Base-by-base conservation (phyloP, 2,797 vertebrate genomes). In the Tangara arthus region DNA sequence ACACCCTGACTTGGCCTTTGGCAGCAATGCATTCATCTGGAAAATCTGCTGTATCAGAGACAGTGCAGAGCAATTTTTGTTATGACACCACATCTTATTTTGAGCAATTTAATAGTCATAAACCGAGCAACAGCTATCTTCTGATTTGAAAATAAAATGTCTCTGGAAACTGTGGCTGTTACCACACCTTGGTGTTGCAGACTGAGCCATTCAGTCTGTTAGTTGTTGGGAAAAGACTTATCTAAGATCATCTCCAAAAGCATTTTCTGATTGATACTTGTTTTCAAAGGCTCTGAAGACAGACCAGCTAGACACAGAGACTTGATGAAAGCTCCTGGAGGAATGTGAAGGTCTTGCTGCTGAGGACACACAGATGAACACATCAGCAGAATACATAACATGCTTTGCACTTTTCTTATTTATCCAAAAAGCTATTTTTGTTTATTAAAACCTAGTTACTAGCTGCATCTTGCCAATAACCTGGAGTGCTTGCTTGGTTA, bases 391-490 rank as follows among this genome's bases (percentile, higher is more conserved):
- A 96, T 95, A 70, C 34, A 56, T 61, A 95, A 94, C 77, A 70
- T 64, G 66, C 64, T 92, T 75, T 94, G 87, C 91, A 79, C 93
- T 96, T 97, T 94, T 96, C 96, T 97, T 97, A 97, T 97, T 97
- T 97, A 97, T 96, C 96, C 86, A 97, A 97, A 97, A 97, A 97
- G 95, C 96, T 97, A 96, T 97, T 97, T 97, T 97, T 97, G 97
- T 97, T 98, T 98, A 98, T 98, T 98, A 98, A 97, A 98, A 96
- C 82, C 97, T 94, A 96, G 97, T 97, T 97, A 97, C 97, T 97
- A 78, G 92, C 96, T 97, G 96, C 96, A 96, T 97, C 97, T 98
- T 71, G 34, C 97, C 98, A 98, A 97, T 96, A 98, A 98, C 97
- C 94, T 95, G 94, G 96, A 97, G 97, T 97, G 97, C 96, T 97